Evolutionary conservation across 2,113 vertebrate genomes (phyloP), one percentile per base, ranked within the genome.

Genomic region (Monopterus albus): DNA sequence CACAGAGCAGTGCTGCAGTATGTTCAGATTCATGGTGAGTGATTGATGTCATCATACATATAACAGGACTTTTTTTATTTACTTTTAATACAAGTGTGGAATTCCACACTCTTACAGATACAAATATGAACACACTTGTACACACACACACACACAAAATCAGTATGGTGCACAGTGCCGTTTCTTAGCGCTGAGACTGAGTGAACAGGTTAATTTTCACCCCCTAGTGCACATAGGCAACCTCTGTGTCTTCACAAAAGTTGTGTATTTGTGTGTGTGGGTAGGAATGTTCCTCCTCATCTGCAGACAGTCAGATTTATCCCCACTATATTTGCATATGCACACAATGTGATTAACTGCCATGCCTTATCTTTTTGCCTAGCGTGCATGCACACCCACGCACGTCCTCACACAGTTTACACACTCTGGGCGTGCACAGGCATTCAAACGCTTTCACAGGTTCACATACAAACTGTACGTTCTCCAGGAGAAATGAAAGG

Each of bases 271-370:
- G 38, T 39, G 20, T 18, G 50, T 20, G 20, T 11, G 20, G 14
- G 69, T n/a, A 33, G 42, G 67, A 55, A 72, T 78, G 60, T 70
- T 72, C 43, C 79, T 75, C 63, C 50, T 74, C 74, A 67, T 79
- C 65, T 82, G 74, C 72, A 84, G 43, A 78, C 59, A 8, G 65
- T 74, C 61, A 71, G 75, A 81, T 83, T 83, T 78, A 84, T 72
- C 78, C 61, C 13, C 84, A 75, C 65, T 25, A 10, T 70, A 79
- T 90, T 87, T 88, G 74, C 85, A 89, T 85, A 88, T 71, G 70
- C 25, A 67, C 63, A 79, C 87, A 83, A 82, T 76, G 79, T 85
- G 85, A 85, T 86, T 81, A 85, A 87, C 89, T 83, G 79, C 74
- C 79, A 25, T 56, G 72, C 66, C 79, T 75, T 83, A 82, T 89